These are phyloP conservation scores for Hermaeophaga mercurialis DNA, from an alignment of 2,888 invertebrate genomes.

Conservation along the genomic window DNA sequence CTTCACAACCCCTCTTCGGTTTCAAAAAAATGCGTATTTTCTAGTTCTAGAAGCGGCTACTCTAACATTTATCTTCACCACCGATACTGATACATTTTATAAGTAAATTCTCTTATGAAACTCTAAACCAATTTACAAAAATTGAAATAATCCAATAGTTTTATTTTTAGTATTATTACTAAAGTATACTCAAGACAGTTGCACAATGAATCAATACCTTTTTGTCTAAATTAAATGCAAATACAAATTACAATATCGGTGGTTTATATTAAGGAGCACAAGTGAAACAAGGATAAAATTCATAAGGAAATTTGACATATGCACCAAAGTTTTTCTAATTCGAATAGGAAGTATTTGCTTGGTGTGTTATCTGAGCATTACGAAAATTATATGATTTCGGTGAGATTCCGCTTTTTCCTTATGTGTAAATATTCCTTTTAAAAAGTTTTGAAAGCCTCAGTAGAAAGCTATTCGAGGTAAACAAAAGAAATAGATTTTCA, in stretches of 20 bases:
- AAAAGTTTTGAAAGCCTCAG: conserved; percentile 17
- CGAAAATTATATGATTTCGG: too few species aligned
- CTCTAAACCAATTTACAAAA: too few species aligned
- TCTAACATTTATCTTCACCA: conserved; percentile 14
- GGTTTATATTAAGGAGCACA: not conserved
- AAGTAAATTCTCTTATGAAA: too few species aligned
- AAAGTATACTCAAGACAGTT: too few species aligned
- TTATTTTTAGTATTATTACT: too few species aligned
- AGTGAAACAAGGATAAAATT: not conserved
- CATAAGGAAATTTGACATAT: conserved; percentile 12
- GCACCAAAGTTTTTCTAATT: not conserved
- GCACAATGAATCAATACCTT: too few species aligned
- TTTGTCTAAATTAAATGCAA: too few species aligned
- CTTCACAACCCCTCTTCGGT: conserved; percentile 58
- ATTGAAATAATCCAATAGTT: too few species aligned
- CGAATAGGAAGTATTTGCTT: too few species aligned
- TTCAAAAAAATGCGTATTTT: conserved; percentile 52
- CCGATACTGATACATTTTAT: conserved; percentile 18
- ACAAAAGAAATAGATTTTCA: conserved; percentile 21
- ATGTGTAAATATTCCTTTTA: conserved; percentile 1
- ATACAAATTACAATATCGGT: conserved; percentile 4
- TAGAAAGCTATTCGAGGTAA: conserved; percentile 16
- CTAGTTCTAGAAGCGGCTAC: conserved; percentile 51
- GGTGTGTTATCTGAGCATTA: too few species aligned
- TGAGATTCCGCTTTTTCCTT: conserved; percentile 4